A percentile compares a stretch with the other conserved stretches of the same genome.
phyloP scores from a whole-genome alignment of 2,888 invertebrate species.

The Julus scanicus region DNA sequence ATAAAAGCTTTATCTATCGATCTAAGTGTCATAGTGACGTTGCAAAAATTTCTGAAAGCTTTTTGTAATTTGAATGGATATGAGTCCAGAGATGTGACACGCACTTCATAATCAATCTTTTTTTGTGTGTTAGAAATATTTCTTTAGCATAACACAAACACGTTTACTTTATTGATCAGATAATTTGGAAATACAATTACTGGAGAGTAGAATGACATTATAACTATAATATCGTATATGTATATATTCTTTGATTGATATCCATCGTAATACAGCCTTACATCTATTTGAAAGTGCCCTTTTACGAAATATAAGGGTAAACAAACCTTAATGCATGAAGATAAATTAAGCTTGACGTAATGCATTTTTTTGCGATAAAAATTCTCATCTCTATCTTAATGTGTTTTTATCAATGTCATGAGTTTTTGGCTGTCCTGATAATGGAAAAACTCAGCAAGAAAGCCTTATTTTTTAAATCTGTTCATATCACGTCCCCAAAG shows the following conservation, averaged over 20 bases:
- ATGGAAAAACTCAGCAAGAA: neutral
- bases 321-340: neutral
- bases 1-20: neutral
- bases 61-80: neutral
- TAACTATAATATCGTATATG: neutral
- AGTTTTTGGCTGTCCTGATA: neutral
- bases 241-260: constrained; percentile 15
- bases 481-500: neutral
- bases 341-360: neutral
- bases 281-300: neutral
- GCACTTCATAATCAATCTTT: constrained; percentile 25
- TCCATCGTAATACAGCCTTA: neutral
- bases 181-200: constrained; percentile 45
- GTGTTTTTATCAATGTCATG: neutral
- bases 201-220: constrained; percentile 15
- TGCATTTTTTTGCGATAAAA: neutral
- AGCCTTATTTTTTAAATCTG: neutral
- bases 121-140: neutral
- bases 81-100: neutral
- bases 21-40: neutral
- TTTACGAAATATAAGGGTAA: neutral
- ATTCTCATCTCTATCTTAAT: constrained; percentile 2
- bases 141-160: neutral
- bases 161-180: constrained; percentile 47
- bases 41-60: constrained; percentile 5